phyloP scores from a whole-genome alignment of 2,888 invertebrate genomes.

The Microdon myrmicae region DNA sequence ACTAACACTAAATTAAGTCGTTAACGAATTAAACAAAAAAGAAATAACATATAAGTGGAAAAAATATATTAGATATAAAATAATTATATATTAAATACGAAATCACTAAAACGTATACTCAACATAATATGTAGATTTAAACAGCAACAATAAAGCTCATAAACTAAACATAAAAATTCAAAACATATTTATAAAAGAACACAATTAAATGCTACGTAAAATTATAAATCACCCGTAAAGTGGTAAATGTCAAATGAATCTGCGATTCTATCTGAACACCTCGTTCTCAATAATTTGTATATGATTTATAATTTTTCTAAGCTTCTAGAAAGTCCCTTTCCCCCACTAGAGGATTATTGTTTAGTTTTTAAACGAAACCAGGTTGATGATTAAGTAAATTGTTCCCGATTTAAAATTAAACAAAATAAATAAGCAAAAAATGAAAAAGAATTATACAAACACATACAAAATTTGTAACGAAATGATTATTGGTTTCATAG shows the following conservation, averaged over 20 bases:
- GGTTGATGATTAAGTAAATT: conserved; percentile 8
- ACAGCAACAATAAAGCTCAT: conserved; percentile 42
- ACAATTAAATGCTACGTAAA: conserved; percentile 21
- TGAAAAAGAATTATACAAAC: conserved; percentile 33
- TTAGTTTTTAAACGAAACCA: too few relatives aligned
- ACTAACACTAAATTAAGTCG: conserved; percentile 22
- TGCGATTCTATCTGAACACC: conserved; percentile 13
- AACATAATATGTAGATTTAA: conserved; percentile 41
- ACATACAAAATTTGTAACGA: conserved; percentile 55
- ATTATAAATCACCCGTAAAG: conserved; percentile 33
- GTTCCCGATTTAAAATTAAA: conserved; percentile 15
- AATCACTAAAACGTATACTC: conserved; percentile 36
- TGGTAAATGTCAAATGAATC: conserved; percentile 20
- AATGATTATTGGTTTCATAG: conserved; percentile 68
- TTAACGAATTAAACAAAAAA: conserved; percentile 54
- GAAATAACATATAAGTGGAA: conserved; percentile 54
- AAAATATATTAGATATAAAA: conserved; percentile 27
- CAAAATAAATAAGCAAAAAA: conserved; percentile 27
- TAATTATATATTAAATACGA: conserved; percentile 34
- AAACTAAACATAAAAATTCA: conserved; percentile 56
- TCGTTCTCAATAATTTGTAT: conserved; percentile 6
- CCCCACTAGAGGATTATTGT: background rate
- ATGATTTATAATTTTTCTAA: conserved; percentile 15
- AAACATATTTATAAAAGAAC: conserved; percentile 20
- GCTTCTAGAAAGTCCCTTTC: conserved; percentile 16